Evolutionary conservation across 2,888 invertebrate genomes (phyloP), one percentile per base, ranked within the genome.

Genomic region (Agrochola circellaris): DNA sequence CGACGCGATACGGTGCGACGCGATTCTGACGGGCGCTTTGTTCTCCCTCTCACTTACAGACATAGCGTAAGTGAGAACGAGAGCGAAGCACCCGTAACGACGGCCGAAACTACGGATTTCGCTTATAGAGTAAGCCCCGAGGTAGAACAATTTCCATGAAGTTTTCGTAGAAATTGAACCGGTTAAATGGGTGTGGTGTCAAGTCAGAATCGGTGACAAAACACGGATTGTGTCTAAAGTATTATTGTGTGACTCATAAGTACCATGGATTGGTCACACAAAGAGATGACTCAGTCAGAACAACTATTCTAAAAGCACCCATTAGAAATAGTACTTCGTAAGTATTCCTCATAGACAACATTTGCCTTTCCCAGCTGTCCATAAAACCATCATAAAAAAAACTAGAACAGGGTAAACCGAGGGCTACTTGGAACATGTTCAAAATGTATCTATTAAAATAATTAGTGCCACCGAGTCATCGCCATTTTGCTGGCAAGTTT

Each of bases 361-460:
- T 82, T 82, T 77, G 9, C 61, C 23, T 66, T 80, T 34, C 23
- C 51, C 45, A 58, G 61, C 26, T 64, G 34, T 30, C 51, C 42
- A 76, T 42, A 62, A 67, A 51, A 77, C 56, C 26, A 38, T 4
- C 0, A 60, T 23, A 72, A 68, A 72, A 48, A 23, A 38, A 51
- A 74, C 48, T 86, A 58, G 56, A 74, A 75, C 51, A 34, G 62
- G 58, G 56, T 67, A 60, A 56, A 74, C 75, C 69, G 34, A 48
- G 26, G 58, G 30, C 38, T 65, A 34, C 64, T 67, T 76, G 71
- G 65, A 81, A 75, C 66, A 73, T 51, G 77, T 68, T 87, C 86
- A 85, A 82, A 81, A 82, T 77, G 83, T 86, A 77, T 77, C 68
- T 69, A 87, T 87, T 87, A 88, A 87, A 79, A 88, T 88, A 88